phyloP scores from a whole-genome alignment of 2,113 vertebrate species.

The Oreochromis spilurus region DNA sequence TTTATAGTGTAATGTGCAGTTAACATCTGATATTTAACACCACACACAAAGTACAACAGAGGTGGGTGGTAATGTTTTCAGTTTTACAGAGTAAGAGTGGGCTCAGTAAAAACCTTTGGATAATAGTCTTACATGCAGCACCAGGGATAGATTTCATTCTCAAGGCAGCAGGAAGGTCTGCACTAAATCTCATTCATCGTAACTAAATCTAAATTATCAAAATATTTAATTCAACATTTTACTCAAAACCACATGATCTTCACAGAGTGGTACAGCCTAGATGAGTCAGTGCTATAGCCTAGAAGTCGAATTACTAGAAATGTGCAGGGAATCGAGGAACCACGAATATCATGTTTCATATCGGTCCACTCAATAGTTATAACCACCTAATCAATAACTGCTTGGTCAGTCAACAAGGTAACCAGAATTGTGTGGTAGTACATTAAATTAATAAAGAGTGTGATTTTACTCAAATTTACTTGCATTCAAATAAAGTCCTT shows the following conservation, averaged over 20 bases:
- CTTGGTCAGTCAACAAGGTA: background rate
- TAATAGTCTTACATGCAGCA: background rate
- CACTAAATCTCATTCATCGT: background rate
- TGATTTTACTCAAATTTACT: background rate
- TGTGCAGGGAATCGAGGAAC: background rate
- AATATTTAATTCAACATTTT: background rate
- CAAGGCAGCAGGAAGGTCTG: background rate
- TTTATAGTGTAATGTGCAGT: background rate
- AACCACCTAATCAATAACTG: background rate
- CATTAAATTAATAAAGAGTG: background rate
- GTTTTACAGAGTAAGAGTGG: background rate
- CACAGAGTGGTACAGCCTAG: background rate
- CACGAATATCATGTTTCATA: background rate
- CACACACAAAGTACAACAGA: background rate
- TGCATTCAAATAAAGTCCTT: background rate
- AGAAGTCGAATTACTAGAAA: background rate
- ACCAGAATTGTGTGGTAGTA: background rate
- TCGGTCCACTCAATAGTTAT: background rate
- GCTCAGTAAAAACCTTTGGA: background rate
- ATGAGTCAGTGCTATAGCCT: background rate
- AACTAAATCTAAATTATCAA: background rate
- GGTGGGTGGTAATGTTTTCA: background rate
- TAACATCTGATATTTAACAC: background rate
- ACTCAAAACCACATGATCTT: background rate
- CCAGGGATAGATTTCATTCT: background rate